Base-by-base conservation (phyloP, 2,113 vertebrate species). In the Salvelinus sp. region DNA sequence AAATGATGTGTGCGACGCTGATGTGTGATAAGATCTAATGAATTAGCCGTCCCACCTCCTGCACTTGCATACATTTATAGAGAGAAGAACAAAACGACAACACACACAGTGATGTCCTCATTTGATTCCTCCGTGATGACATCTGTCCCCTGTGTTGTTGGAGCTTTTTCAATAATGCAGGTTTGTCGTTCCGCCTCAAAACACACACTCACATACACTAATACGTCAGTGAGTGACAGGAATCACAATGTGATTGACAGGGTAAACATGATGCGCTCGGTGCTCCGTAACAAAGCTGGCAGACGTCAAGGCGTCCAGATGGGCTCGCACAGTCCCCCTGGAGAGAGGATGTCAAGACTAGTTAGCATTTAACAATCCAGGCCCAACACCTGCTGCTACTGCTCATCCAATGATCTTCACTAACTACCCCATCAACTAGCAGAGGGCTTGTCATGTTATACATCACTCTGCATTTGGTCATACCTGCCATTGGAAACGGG, bases 261-360 rank as follows among this genome's bases (percentile, higher is more conserved):
- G 68, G 9, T 69, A 69, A 69, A 69, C 68, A 69, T 25, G 68
- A 47, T 23, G 68, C 22, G 2, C 22, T 69, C 33, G 44, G 38
- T 22, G 38, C 38, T 69, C 6, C 20, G 22, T 69, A 12, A 23
- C 68, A 48, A 23, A 69, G 68, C 44, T 10, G 7, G 33, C 10
- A 48, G 28, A 69, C 68, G 48, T 48, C 68, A 69, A 23, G n/a
- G n/a, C n/a, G 3, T n/a, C n/a, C 38, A 48, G 67, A 69, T 69
- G 67, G 67, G 67, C 33, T 44, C 66, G 38, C 28, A 1, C 20
- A 47, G 68, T 48, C 68, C 22, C 68, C 38, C 20, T 25, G 4
- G 44, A 47, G 44, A 47, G 44, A 48, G 38, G 33, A 69, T 48
- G 33, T 69, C 68, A 69, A 6, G 9, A 48, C 68, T 33, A 16